Base-by-base conservation (phyloP, 2,888 invertebrate genomes). In the Mamestra brassicae region DNA sequence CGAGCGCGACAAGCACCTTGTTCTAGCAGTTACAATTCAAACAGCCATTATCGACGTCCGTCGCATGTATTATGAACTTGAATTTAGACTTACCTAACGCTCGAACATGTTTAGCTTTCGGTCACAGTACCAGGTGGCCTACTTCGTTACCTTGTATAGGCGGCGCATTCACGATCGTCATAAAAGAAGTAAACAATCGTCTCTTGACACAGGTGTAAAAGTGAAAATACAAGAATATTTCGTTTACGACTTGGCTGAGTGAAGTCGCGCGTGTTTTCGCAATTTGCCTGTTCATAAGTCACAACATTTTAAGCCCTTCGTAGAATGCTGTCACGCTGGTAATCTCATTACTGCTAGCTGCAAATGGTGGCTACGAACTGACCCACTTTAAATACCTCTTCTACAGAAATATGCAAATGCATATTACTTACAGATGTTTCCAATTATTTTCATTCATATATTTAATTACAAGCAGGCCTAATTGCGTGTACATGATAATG, bases 151-250 rank as follows among this genome's bases (percentile, higher is more conserved):
- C 84, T 86, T 81, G 78, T 83, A 76, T 50, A 84, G 72, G 76
- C 74, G 76, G 73, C 78, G 85, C 84, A 85, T 90, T 88, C 85
- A 90, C 85, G 88, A 72, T 76, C 81, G 79, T 88, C 81, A 83
- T 79, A 85, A 89, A 89, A 91, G 88, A 91, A 86, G 89, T 89
- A 93, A 92, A 93, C 94, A 93, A 90, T 90, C 88, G 90, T 93
- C 93, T 94, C 93, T 94, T 94, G 93, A 94, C 94, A 93, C 95
- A 95, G 94, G 94, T 95, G 95, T 90, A 91, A 91, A 92, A 90
- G 92, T 91, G 91, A 92, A 92, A 91, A 90, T 91, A 88, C 89
- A 90, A 90, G 88, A 85, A 89, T 87, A 89, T 91, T 92, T 91
- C 86, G 89, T 91, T 90, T 89, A 90, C 85, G 88, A 85, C 87